Conservation (phyloP, 2,888 invertebrate species). For the Hermaeophaga mercurialis region DNA sequence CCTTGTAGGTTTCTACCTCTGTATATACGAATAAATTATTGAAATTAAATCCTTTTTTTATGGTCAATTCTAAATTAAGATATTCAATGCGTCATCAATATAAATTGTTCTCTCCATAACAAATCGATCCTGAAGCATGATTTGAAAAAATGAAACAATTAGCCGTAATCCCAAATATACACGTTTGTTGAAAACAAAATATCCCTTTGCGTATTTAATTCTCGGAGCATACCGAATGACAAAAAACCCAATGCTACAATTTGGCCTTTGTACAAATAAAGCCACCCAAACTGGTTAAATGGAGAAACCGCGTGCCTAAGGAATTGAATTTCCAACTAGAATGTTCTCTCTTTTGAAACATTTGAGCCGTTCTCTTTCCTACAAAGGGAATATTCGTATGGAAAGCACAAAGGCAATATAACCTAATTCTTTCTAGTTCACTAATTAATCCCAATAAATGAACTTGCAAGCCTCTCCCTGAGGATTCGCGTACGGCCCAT, state of each 20-base stretch:
- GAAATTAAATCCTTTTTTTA: no score
- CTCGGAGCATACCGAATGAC: conserved; percentile 1
- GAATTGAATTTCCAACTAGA: conserved; percentile 23
- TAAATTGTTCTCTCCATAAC: neutral
- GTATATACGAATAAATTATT: no score
- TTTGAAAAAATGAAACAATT: neutral
- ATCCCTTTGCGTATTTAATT: conserved; percentile 1
- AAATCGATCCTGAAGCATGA: neutral
- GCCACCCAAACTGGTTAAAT: conserved; percentile 14
- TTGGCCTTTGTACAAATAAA: conserved; percentile 19
- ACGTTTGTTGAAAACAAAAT: neutral
- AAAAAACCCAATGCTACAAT: conserved; percentile 5
- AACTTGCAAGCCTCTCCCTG: conserved; percentile 19
- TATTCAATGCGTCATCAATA: no score
- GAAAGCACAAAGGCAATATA: conserved; percentile 30
- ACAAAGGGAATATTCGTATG: conserved; percentile 23
- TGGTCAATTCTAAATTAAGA: no score
- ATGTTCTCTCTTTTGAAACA: conserved; percentile 5
- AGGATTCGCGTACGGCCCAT: conserved; percentile 17
- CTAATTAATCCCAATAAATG: conserved; percentile 32
- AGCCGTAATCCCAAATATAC: neutral
- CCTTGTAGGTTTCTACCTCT: no score
- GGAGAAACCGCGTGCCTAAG: conserved; percentile 16
- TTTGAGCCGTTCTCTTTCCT: conserved; percentile 6
- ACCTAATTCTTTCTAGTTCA: conserved; percentile 31